Percentiles rank a stretch among this genome's conserved stretches.
Conservation (phyloP, 1,140 invertebrate species). For the Lepidurus packardi region DNA sequence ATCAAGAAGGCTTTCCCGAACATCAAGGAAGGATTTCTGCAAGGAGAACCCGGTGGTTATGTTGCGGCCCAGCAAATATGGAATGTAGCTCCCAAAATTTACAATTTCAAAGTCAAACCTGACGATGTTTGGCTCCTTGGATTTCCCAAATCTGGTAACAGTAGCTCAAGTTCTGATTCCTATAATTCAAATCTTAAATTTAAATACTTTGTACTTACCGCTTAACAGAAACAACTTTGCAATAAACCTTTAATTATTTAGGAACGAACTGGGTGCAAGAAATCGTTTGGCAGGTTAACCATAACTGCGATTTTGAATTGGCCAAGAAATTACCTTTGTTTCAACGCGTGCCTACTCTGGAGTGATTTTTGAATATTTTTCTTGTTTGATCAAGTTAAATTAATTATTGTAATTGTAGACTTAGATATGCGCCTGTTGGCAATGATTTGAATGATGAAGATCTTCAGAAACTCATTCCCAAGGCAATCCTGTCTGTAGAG, state of each 20-base stretch:
- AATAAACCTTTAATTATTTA: not conserved
- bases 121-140: conserved; percentile 1
- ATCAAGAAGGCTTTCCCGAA: conserved; percentile 24
- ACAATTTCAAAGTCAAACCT: conserved; percentile 11
- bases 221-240: too few species aligned
- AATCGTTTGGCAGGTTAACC: not conserved
- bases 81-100: conserved; percentile 22
- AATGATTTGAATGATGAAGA: not conserved
- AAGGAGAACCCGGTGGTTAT: conserved; percentile 30
- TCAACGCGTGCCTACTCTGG: not conserved
- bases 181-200: not conserved
- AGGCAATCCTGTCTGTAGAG: not conserved
- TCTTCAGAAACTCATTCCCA: not conserved
- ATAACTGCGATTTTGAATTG: conserved; percentile 11
- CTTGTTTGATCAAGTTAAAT: too few species aligned
- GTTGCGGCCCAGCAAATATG: conserved; percentile 24
- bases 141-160: not conserved
- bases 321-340: not conserved
- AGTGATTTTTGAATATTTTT: not conserved
- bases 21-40: conserved; percentile 24
- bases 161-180: not conserved
- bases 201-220: too few species aligned
- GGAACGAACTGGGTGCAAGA: not conserved
- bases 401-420: too few species aligned
- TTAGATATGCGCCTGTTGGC: too few species aligned